Conservation (phyloP, 2,113 vertebrate species). For the Neolamprologus ventralis region DNA sequence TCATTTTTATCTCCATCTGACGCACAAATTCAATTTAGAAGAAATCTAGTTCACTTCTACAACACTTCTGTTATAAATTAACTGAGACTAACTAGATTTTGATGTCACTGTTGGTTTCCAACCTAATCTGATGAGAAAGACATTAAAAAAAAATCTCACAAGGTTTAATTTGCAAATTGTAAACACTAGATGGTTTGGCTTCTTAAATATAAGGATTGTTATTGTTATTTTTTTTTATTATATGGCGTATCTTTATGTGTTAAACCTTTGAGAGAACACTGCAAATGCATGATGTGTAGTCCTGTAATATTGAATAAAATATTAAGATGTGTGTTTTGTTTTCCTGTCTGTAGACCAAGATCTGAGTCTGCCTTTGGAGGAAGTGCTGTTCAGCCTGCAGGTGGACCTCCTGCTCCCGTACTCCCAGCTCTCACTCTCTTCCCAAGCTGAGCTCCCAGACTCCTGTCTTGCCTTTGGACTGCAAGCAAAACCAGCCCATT, state of each 20-base stretch:
- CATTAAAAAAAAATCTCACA: background rate
- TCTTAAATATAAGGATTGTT: background rate
- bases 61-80: background rate
- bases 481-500: conserved; percentile 54
- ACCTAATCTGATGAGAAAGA: background rate
- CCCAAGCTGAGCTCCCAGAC: conserved; percentile 65
- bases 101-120: background rate
- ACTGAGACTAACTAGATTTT: background rate
- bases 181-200: background rate
- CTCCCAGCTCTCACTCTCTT: conserved; percentile 63
- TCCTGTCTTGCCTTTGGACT: conserved; percentile 77
- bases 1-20: background rate
- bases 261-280: background rate
- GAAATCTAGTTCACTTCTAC: background rate
- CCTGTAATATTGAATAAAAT: background rate
- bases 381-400: conserved; percentile 73
- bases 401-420: conserved; percentile 72
- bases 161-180: background rate
- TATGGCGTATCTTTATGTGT: background rate
- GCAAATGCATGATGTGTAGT: background rate
- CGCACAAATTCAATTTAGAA: accelerated
- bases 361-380: conserved; percentile 43
- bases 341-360: background rate
- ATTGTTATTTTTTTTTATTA: no score
- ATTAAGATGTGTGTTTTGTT: background rate